A percentile compares a stretch with the other conserved stretches of the same genome.
Evolutionary conservation across 2,888 invertebrate genomes (phyloP).

Genomic region (Seira ritae): DNA sequence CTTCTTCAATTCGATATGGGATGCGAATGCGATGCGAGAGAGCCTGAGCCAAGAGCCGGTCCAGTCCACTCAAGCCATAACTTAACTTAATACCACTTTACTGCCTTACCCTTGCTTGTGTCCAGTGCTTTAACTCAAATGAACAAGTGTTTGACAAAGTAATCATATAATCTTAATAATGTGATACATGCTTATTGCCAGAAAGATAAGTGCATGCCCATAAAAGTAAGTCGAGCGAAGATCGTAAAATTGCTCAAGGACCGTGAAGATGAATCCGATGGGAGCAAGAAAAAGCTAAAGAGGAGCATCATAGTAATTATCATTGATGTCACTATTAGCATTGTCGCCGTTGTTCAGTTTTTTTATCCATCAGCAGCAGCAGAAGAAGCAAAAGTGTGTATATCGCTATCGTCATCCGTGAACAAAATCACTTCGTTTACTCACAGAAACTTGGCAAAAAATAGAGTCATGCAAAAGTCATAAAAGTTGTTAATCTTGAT

Average conservation of each 20-base stretch:
- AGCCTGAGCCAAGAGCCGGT: constrained; percentile 12
- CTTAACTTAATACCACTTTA: not conserved
- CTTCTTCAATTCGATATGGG: too few species aligned
- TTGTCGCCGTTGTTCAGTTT: constrained; percentile 44
- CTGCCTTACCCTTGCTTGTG: too few species aligned
- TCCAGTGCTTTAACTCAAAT: too few species aligned
- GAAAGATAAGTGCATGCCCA: constrained; percentile 37
- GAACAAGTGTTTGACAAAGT: constrained; percentile 27
- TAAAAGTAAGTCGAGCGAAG: constrained; percentile 45
- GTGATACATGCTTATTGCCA: constrained; percentile 1
- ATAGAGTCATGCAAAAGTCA: too few species aligned
- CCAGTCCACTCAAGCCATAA: constrained; percentile 24
- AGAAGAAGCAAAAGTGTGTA: too few species aligned
- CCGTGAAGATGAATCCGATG: not conserved
- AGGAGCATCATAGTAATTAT: not conserved
- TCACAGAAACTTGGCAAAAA: too few species aligned
- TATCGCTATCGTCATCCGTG: too few species aligned
- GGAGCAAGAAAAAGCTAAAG: not conserved
- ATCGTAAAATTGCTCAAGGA: too few species aligned
- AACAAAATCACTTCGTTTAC: too few species aligned
- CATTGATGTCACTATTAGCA: constrained; percentile 52
- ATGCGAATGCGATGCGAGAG: too few species aligned
- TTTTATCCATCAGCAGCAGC: too few species aligned
- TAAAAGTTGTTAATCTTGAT: too few species aligned
- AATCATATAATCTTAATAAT: constrained; percentile 28